Evolutionary conservation across 2,888 invertebrate species (phyloP), one percentile per base, ranked within the genome.

Genomic region (Sceliomorpha sp.): DNA sequence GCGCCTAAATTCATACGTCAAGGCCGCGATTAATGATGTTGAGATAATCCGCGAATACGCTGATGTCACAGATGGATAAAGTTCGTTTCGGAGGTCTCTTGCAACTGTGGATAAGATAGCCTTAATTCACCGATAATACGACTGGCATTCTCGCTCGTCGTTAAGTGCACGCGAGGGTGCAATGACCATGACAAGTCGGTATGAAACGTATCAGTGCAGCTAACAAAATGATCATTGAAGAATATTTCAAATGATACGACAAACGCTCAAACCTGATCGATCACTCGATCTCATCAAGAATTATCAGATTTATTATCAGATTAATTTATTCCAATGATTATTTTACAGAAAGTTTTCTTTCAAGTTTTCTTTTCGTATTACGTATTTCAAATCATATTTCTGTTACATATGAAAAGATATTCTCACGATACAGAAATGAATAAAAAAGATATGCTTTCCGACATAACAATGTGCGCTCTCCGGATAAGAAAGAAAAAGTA

Each of bases 131-230:
- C 42, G 13, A 24, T 26, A 26, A 27, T 42, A 2, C 13, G 9
- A 9, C 17, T 17, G 20, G 9, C 39, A 13, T 26, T 42, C 26
- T 10, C 26, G 42, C 26, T n/a, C 8, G 26, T 42, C 42, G 26
- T 42, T 24, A 42, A 26, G 26, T 27, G 13, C 42, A 42, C 42
- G 42, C 42, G 13, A 42, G 13, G 26, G 42, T 14, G 9, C 20
- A 17, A 17, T 20, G 17, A 20, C 39, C 9, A 15, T 17, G 36
- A 36, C 36, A 36, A 36, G 39, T n/a, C 17, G 10, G 13, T 27
- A 42, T 26, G 42, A n/a, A 26, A 42, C 26, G 42, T 26, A 42
- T 42, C 13, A 26, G 6, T 8, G 26, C 10, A 17, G 3, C 20
- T 20, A 20, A 20, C 20, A 20, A 42, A 42, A 3, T 10, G 26